A percentile compares a stretch with the other conserved stretches of the same genome.
These are phyloP conservation scores for Phaethon lepturus DNA, from an alignment of 2,113 vertebrate genomes.

Conservation along the genomic window DNA sequence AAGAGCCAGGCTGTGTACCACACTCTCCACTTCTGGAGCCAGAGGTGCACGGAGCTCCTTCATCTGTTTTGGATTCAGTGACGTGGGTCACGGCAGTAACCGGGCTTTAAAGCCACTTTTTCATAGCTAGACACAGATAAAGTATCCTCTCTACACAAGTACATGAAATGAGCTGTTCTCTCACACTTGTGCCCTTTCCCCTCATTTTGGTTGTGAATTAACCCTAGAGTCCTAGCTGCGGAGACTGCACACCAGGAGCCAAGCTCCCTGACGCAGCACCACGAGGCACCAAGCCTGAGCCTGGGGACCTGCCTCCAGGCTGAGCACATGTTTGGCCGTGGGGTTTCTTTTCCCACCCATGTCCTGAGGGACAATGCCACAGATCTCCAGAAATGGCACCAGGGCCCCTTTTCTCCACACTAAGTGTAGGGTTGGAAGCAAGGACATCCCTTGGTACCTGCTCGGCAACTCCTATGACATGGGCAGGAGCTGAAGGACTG, in stretches of 20 bases:
- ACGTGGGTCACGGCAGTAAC: not conserved
- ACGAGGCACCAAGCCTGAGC: not conserved
- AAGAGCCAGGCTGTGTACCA: not conserved
- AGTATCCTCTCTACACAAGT: not conserved
- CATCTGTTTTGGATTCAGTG: not conserved
- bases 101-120: not conserved
- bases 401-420: not conserved
- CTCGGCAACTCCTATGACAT: not conserved
- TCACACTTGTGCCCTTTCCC: not conserved
- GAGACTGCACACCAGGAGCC: fast-evolving
- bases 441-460: not conserved
- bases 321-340: not conserved
- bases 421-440: not conserved
- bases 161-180: not conserved
- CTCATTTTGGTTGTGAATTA: not conserved
- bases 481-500: not conserved
- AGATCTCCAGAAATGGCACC: not conserved
- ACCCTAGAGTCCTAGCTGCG: not conserved
- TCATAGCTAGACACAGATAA: not conserved
- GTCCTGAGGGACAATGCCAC: not conserved
- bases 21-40: not conserved
- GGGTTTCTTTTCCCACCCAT: not conserved
- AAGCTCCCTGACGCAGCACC: not conserved
- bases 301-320: not conserved
- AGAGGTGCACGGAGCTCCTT: not conserved